phyloP scores from a whole-genome alignment of 2,113 vertebrate genomes.

The Connochaetes taurinus region DNA sequence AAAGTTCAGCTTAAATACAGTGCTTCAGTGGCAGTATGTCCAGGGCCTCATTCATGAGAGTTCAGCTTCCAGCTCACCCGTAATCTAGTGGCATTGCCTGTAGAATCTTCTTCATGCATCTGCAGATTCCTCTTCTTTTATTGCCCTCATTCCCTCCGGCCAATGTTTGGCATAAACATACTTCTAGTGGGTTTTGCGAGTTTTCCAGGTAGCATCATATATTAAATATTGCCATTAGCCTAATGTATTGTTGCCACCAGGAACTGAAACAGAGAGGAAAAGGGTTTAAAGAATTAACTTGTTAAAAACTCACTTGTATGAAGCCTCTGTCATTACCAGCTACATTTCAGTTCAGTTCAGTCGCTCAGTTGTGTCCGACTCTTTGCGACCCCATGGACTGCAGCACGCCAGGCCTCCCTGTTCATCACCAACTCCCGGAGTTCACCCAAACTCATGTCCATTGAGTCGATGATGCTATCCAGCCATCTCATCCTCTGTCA shows the following conservation, averaged over 20 bases:
- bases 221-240: background rate
- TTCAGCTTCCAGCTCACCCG: background rate
- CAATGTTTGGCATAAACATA: background rate
- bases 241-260: background rate
- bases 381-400: too few species aligned
- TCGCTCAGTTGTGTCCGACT: rapidly evolving
- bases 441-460: too few species aligned
- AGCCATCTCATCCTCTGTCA: too few species aligned
- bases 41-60: background rate
- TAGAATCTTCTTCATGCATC: background rate
- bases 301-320: background rate
- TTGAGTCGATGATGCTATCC: too few species aligned
- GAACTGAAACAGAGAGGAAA: background rate
- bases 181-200: background rate
- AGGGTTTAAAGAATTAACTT: background rate
- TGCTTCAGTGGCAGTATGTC: background rate
- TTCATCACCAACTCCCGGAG: background rate
- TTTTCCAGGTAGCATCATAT: background rate
- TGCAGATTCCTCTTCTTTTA: background rate
- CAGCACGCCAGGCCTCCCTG: too few species aligned
- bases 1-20: background rate
- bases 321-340: background rate
- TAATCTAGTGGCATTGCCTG: background rate
- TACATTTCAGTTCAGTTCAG: too few species aligned
- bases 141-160: background rate